Conservation (phyloP, 2,797 vertebrate genomes). For the Chelonia mydas region DNA sequence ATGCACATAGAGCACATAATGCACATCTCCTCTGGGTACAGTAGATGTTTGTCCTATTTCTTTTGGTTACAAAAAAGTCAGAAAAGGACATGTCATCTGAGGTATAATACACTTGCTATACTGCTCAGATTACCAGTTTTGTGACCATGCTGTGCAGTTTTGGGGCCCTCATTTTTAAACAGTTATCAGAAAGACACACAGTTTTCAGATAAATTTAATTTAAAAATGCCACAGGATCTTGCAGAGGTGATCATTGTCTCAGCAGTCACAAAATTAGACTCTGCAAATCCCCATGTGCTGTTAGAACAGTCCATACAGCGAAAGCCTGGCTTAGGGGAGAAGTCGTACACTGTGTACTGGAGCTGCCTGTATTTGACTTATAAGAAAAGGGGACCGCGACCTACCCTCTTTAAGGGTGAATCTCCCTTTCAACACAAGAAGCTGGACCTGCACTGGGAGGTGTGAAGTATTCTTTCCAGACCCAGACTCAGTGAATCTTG, state of each 20-base stretch:
- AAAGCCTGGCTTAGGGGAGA: too few relatives aligned
- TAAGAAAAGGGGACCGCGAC: too few relatives aligned
- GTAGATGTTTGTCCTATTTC: neutral
- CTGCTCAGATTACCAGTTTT: neutral
- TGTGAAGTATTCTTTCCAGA: too few relatives aligned
- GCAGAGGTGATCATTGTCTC: neutral
- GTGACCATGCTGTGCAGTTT: neutral
- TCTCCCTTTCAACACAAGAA: too few relatives aligned
- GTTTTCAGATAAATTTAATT: neutral
- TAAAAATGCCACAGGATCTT: neutral
- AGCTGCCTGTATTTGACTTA: too few relatives aligned
- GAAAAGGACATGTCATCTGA: neutral
- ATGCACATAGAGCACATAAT: neutral
- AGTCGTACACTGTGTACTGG: too few relatives aligned
- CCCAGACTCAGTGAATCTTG: too few relatives aligned
- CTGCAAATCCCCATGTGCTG: too few relatives aligned
- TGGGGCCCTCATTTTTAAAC: neutral
- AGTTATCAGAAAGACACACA: neutral
- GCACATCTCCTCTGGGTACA: rapidly evolving
- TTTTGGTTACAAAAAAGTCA: neutral
- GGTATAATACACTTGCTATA: neutral
- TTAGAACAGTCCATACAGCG: too few relatives aligned
- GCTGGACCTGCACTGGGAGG: too few relatives aligned
- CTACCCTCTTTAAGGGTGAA: too few relatives aligned
- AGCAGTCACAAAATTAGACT: neutral